These are phyloP conservation scores for Perizoma affinitatum DNA, from an alignment of 2,888 invertebrate species.

Conservation along the genomic window DNA sequence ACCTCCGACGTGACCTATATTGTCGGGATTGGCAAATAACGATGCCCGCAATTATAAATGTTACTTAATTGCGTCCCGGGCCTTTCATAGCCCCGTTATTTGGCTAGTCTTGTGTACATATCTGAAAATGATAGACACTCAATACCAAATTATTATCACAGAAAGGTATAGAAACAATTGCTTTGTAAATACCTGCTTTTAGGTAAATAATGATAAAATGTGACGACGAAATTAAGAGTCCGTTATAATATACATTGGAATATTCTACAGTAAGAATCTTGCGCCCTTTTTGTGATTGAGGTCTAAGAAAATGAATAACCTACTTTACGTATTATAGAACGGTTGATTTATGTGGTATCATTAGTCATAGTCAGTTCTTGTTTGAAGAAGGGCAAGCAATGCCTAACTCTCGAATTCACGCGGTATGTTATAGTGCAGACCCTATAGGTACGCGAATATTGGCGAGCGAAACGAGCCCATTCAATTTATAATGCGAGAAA, in stretches of 20 bases:
- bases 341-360: no score
- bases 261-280: slow-evolving; percentile 30
- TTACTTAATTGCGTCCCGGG: no score
- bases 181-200: slow-evolving; percentile 37
- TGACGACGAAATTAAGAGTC: slow-evolving; percentile 10
- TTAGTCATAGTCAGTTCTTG: no score
- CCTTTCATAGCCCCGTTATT: no score
- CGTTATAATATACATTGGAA: slow-evolving; percentile 26
- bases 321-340: no score
- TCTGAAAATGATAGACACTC: slow-evolving; percentile 25
- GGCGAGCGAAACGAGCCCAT: no score
- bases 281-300: slow-evolving; percentile 8
- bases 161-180: slow-evolving; percentile 46
- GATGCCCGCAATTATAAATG: not conserved
- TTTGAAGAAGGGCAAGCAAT: no score
- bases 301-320: slow-evolving; percentile 16
- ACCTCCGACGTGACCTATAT: not conserved
- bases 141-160: slow-evolving; percentile 41
- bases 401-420: no score
- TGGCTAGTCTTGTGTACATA: no score
- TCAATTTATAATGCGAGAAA: no score
- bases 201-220: slow-evolving; percentile 32
- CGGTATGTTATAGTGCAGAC: no score
- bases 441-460: no score
- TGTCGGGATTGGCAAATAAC: not conserved